Percentiles rank a stretch among this genome's conserved stretches.
Evolutionary conservation across 2,113 vertebrate genomes (phyloP).

Genomic region (Xyliphius kryptos): DNA sequence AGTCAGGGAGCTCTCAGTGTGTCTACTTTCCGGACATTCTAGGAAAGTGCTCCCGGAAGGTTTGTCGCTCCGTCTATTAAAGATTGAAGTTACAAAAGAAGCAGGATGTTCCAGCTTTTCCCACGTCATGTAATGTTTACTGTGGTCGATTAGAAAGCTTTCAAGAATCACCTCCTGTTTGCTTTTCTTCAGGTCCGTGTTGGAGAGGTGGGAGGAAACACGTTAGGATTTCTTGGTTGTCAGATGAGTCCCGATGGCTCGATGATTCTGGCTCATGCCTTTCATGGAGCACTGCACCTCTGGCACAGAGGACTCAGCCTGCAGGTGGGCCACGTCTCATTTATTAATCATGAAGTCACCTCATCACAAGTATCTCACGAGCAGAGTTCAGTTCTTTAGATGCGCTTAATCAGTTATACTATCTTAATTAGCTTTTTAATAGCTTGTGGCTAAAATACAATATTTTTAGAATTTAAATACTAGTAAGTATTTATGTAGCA

Average conservation of each 20-base stretch:
- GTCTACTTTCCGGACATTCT: conserved; percentile 7
- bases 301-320: conserved; percentile 72
- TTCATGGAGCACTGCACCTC: conserved; percentile 90
- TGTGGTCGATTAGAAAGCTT: background rate
- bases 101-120: background rate
- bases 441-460: background rate
- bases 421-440: background rate
- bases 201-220: conserved; percentile 95
- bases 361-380: background rate
- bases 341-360: background rate
- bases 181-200: conserved; percentile 76
- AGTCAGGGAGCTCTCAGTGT: conserved; percentile 7
- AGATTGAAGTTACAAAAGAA: background rate
- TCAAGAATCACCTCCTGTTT: background rate
- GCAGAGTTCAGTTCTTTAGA: background rate
- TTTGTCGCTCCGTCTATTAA: background rate
- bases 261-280: conserved; percentile 86
- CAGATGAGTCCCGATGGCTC: conserved; percentile 86
- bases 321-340: conserved; percentile 57
- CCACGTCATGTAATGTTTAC: background rate
- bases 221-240: conserved; percentile 90
- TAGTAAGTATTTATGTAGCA: too few relatives aligned
- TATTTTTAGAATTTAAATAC: too few relatives aligned
- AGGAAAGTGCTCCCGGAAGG: background rate
- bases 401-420: background rate